phyloP scores from a whole-genome alignment of 2,113 vertebrate genomes.

The Aleadryas rufinucha region DNA sequence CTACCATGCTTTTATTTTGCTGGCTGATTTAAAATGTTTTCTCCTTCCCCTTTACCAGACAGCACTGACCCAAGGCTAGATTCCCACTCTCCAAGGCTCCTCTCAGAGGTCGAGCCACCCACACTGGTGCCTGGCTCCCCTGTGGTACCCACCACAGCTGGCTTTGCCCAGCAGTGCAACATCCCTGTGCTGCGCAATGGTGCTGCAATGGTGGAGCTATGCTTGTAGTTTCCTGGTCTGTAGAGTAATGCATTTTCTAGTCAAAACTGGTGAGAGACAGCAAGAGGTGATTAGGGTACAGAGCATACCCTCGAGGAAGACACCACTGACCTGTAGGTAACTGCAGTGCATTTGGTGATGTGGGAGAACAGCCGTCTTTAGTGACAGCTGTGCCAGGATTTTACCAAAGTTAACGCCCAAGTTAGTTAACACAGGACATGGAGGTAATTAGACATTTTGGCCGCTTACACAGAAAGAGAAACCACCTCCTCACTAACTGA shows the following conservation, averaged over 20 bases:
- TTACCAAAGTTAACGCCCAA: not conserved
- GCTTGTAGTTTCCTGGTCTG: not conserved
- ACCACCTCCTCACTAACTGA: not conserved
- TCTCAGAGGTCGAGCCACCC: not conserved
- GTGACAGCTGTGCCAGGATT: not conserved
- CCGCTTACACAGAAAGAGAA: not conserved
- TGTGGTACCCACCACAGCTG: not conserved
- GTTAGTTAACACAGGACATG: not conserved
- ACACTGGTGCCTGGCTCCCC: not conserved
- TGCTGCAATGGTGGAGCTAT: not conserved
- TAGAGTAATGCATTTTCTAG: not conserved
- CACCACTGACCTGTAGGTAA: not conserved
- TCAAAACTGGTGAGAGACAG: not conserved
- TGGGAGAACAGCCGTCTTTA: rapidly evolving
- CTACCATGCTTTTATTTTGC: not conserved
- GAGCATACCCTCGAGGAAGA: not conserved
- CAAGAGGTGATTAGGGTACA: not conserved
- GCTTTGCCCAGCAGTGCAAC: not conserved
- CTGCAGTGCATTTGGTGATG: not conserved
- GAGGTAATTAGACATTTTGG: not conserved
- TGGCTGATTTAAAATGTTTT: not conserved
- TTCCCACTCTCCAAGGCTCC: not conserved
- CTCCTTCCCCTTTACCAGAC: not conserved
- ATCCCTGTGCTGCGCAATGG: not conserved
- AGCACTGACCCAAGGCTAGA: not conserved